A percentile compares a stretch with the other conserved stretches of the same genome.
Conservation (phyloP, 2,113 vertebrate species). For the Antigone vipio region DNA sequence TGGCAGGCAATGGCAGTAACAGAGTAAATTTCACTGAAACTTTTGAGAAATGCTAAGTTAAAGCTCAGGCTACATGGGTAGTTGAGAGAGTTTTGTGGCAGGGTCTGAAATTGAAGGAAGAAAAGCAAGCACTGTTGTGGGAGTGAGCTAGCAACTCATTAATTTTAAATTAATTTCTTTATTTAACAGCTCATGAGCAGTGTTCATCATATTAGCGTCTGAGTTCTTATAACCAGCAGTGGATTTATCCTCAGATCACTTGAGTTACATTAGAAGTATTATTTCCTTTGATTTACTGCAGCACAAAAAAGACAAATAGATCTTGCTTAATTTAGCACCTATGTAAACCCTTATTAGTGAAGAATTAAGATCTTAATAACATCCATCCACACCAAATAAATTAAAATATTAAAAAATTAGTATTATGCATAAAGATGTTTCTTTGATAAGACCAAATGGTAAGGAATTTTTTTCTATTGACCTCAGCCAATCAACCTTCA, state of each 20-base stretch:
- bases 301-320: neutral
- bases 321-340: neutral
- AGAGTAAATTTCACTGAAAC: neutral
- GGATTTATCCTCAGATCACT: constrained; percentile 9
- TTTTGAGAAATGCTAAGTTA: neutral
- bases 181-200: neutral
- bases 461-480: neutral
- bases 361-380: neutral
- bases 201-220: neutral
- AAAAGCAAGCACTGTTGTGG: neutral
- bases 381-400: neutral
- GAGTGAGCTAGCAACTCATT: neutral
- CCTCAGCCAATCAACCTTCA: neutral
- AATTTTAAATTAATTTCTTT: neutral
- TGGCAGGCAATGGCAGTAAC: neutral
- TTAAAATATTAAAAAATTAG: neutral
- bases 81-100: neutral
- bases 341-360: neutral
- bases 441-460: neutral
- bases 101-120: neutral
- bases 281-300: neutral
- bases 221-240: neutral
- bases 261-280: neutral
- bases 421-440: neutral
- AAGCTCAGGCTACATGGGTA: neutral